Evolutionary conservation across 2,888 invertebrate species (phyloP), one percentile per base, ranked within the genome.

Genomic region (Oligia latruncula): DNA sequence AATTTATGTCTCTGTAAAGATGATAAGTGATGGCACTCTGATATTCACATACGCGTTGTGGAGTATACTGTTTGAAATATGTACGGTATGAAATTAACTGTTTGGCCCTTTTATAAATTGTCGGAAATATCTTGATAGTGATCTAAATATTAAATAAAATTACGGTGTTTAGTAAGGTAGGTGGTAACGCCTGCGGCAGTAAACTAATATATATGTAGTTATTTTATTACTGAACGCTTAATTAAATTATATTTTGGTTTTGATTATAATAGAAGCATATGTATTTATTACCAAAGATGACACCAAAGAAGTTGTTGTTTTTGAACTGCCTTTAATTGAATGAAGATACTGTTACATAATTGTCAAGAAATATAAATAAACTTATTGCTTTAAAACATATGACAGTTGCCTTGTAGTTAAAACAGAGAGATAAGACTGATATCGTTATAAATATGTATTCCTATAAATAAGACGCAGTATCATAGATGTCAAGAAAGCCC

Each of bases 1-100:
- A 94, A 94, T 95, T 94, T 95, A 89, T 90, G 92, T 91, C 90
- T 88, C 91, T 91, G 91, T 94, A 92, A 93, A 93, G 92, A 94
- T 93, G 89, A 89, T 90, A 90, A 89, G 89, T 87, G 89, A 89
- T 85, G 83, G 80, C 79, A 80, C 83, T 81, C 73, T 62, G 84
- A 81, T 87, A 88, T 83, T 82, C 82, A 88, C 82, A 85, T 65
- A 84, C 78, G 78, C 67, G 74, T 70, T 68, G 70, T 52, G 17
- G 75, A 86, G 84, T 87, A 84, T 55, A 78, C 43, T 76, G 72
- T 86, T 84, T 90, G 86, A 86, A 87, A 88, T 87, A 86, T 86
- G 78, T 83, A 86, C 71, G 78, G 77, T 46, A 81, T 29, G 49
- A 84, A 87, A 86, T 81, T 87, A 88, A 76, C 71, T 75, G 80